These are phyloP conservation scores for Thereva unica DNA, from an alignment of 2,888 invertebrate species.

Conservation along the genomic window DNA sequence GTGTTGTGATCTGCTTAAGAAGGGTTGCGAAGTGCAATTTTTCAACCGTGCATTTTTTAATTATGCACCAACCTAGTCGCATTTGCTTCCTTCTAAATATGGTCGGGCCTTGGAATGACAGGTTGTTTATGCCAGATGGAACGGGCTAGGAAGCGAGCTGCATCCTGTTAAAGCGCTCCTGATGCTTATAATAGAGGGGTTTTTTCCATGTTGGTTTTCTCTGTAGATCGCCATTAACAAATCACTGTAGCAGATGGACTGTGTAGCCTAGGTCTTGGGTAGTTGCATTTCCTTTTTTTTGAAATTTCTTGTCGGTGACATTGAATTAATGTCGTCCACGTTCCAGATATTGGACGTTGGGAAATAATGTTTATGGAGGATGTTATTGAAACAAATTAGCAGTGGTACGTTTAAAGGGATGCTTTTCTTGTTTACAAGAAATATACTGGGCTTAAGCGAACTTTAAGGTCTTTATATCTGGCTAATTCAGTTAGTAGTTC, in stretches of 20 bases:
- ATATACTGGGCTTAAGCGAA: no score
- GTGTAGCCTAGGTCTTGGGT: background rate
- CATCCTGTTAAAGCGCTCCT: constrained; percentile 1
- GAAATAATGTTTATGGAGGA: no score
- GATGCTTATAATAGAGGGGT: background rate
- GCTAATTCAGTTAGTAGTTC: no score
- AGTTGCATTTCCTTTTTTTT: no score
- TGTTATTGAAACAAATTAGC: no score
- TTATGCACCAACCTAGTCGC: constrained; percentile 17
- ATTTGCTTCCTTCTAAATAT: constrained; percentile 12
- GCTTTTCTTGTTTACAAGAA: no score
- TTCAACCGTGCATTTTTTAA: constrained; percentile 29
- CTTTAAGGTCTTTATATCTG: no score
- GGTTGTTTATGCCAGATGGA: background rate
- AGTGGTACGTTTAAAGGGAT: no score
- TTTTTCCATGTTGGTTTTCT: constrained; percentile 7
- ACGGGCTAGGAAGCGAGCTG: background rate
- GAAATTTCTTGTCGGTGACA: no score
- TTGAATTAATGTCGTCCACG: no score
- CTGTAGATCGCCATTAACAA: constrained; percentile 30
- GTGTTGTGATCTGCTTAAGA: background rate
- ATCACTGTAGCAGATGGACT: constrained; percentile 23
- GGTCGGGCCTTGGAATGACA: constrained; percentile 1
- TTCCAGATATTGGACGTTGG: no score
- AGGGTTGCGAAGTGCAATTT: constrained; percentile 24